phyloP scores from a whole-genome alignment of 2,113 vertebrate species.

The Gymnobelideus leadbeateri region DNA sequence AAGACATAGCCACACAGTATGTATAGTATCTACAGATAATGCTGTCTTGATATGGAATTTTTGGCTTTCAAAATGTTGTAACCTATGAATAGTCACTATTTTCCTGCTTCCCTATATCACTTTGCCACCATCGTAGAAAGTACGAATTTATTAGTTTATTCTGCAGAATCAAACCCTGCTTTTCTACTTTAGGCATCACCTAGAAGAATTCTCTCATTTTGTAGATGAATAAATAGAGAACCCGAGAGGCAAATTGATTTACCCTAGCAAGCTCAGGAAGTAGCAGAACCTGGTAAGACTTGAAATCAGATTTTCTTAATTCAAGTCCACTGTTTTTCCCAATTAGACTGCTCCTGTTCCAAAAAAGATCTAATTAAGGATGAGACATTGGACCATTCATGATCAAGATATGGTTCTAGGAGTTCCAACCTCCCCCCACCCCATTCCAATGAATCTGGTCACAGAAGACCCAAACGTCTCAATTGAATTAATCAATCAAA shows the following conservation, averaged over 20 bases:
- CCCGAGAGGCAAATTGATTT: not conserved
- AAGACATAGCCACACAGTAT: not conserved
- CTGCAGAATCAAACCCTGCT: not conserved
- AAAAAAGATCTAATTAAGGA: not conserved
- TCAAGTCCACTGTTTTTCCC: not conserved
- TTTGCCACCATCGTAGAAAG: not conserved
- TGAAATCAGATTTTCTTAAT: not conserved
- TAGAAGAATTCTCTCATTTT: not conserved
- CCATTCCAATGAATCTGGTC: not conserved
- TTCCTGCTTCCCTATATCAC: not conserved
- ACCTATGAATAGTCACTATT: not conserved
- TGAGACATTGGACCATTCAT: not conserved
- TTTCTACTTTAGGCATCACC: not conserved
- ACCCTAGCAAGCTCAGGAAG: not conserved
- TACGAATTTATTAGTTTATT: not conserved
- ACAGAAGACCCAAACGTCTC: not conserved
- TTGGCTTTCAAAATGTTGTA: not conserved
- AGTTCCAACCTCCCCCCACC: not conserved
- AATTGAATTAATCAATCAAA: not conserved
- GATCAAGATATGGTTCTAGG: not conserved
- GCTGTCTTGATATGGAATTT: not conserved
- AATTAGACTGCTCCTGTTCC: not conserved
- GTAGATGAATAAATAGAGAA: not conserved
- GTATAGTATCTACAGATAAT: not conserved
- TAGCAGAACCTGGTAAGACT: not conserved